Percentiles rank a stretch among this genome's conserved stretches.
These are phyloP conservation scores for Parnassius glacialis DNA, from an alignment of 2,888 invertebrate species.

Conservation along the genomic window DNA sequence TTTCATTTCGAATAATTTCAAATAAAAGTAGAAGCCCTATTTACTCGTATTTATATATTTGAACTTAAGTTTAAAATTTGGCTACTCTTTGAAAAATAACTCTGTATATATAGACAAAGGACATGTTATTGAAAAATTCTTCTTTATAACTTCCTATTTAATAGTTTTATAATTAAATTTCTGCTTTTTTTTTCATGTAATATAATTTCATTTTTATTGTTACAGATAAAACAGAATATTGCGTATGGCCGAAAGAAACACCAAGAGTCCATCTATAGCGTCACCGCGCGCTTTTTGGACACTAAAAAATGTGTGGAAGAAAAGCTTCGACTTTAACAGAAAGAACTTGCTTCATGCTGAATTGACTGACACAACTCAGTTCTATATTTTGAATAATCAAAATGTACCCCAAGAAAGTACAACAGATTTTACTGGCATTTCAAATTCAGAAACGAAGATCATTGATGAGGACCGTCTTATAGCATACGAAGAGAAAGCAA, in stretches of 20 bases:
- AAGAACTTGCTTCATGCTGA: constrained; percentile 26
- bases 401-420: constrained; percentile 40
- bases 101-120: too few species aligned
- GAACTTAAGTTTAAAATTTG: too few species aligned
- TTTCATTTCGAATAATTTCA: too few species aligned
- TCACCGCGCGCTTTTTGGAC: constrained; percentile 73
- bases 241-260: constrained; percentile 75
- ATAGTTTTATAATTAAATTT: too few species aligned
- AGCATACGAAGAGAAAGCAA: constrained; percentile 47
- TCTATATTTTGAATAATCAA: constrained; percentile 37
- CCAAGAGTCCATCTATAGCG: constrained; percentile 68
- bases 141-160: too few species aligned
- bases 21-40: too few species aligned
- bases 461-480: constrained; percentile 48
- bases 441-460: constrained; percentile 16
- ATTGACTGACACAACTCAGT: constrained; percentile 24
- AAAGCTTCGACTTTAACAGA: constrained; percentile 24
- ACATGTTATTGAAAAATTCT: too few species aligned
- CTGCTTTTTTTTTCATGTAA: too few species aligned
- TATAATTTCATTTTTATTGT: constrained; percentile 46
- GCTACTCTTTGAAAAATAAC: too few species aligned
- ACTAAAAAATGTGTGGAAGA: constrained; percentile 52
- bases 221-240: constrained; percentile 70
- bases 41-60: too few species aligned
- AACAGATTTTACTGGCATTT: constrained; percentile 31